A percentile compares a stretch with the other conserved stretches of the same genome.
Evolutionary conservation across 2,113 vertebrate species (phyloP).

Genomic region (Laterallus jamaicensis): DNA sequence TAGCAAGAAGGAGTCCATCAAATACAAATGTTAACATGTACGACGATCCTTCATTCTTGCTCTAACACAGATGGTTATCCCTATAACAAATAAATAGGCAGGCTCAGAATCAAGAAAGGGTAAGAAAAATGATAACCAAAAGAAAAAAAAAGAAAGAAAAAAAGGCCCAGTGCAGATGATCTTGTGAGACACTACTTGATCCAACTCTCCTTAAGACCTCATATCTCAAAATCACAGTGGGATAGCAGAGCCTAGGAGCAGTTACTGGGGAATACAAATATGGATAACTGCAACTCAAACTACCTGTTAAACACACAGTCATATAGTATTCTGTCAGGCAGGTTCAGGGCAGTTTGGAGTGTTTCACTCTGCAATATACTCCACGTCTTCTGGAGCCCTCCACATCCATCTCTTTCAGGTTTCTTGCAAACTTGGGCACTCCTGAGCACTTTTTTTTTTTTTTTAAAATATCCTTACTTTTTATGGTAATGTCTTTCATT

Average conservation of each 20-base stretch:
- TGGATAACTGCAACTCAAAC: conserved; percentile 36
- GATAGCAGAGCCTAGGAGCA: conserved; percentile 48
- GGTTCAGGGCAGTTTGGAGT: not conserved
- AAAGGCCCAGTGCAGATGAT: conserved; percentile 44
- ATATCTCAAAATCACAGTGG: conserved; percentile 70
- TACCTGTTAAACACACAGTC: conserved; percentile 52
- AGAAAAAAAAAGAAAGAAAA: conserved; percentile 28
- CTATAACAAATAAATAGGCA: conserved; percentile 67
- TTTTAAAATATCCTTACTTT: not conserved
- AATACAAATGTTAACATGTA: conserved; percentile 59
- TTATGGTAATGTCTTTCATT: not conserved
- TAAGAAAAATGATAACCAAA: conserved; percentile 66
- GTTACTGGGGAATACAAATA: conserved; percentile 66
- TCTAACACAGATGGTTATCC: conserved; percentile 71
- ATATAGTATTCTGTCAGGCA: conserved; percentile 50
- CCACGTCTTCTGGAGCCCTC: not conserved
- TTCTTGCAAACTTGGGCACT: not conserved
- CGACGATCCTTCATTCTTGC: conserved; percentile 57
- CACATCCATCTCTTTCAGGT: not conserved
- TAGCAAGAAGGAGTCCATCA: conserved; percentile 47
- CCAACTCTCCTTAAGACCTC: conserved; percentile 55
- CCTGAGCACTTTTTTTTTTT: not conserved
- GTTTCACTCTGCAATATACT: not conserved
- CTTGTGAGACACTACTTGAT: conserved; percentile 58
- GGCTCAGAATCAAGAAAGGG: conserved; percentile 55